A percentile compares a stretch with the other conserved stretches of the same genome.
These are phyloP conservation scores for Callosobruchus maculatus DNA, from an alignment of 2,888 invertebrate genomes.

Conservation along the genomic window DNA sequence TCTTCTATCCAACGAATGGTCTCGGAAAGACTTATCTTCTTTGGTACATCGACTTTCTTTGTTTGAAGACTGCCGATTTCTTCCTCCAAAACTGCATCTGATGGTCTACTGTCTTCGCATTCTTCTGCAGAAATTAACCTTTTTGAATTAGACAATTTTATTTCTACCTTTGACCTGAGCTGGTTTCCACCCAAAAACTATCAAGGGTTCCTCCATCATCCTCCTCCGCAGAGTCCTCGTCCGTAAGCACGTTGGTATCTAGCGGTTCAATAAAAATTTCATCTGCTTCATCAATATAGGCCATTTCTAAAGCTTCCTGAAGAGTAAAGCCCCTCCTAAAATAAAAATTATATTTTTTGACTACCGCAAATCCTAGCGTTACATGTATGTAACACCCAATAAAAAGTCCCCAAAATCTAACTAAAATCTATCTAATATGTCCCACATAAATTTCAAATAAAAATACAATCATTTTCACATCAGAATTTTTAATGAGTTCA, in stretches of 20 bases:
- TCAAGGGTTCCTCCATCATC: constrained; percentile 14
- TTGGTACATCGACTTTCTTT: not conserved
- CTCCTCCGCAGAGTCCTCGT: constrained; percentile 20
- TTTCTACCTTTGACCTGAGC: constrained; percentile 9
- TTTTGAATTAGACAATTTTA: constrained; percentile 6
- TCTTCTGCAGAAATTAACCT: not conserved
- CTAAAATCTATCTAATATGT: too few species aligned
- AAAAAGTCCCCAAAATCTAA: too few species aligned
- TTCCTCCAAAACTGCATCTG: too few species aligned
- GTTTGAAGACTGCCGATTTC: not conserved
- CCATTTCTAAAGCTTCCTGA: constrained; percentile 14
- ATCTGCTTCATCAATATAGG: constrained; percentile 10
- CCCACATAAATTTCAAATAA: too few species aligned
- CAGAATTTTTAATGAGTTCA: too few species aligned
- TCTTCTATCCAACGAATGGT: too few species aligned
- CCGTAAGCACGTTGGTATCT: constrained; percentile 9
- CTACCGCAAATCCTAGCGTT: constrained; percentile 4
- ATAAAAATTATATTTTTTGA: constrained; percentile 6
- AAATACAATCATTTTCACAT: too few species aligned
- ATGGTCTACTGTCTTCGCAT: too few species aligned
- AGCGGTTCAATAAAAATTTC: constrained; percentile 16
- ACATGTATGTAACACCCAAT: not conserved
- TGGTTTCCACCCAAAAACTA: constrained; percentile 12
- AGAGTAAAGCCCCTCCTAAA: constrained; percentile 13
- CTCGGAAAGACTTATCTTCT: not conserved